Conservation (phyloP, 2,113 vertebrate genomes). For the Indri indri region DNA sequence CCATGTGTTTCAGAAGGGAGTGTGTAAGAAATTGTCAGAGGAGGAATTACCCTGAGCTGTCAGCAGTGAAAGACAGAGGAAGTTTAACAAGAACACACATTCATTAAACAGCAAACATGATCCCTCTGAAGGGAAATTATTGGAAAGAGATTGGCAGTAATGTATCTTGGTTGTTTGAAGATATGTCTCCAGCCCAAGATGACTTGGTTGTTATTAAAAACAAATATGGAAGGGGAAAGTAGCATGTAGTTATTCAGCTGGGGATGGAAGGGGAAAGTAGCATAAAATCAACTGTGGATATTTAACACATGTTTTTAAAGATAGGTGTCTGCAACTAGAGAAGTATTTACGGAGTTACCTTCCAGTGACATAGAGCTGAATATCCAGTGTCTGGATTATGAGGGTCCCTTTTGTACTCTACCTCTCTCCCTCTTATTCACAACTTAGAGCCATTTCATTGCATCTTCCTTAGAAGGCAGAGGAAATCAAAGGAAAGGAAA, state of each 20-base stretch:
- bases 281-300: neutral
- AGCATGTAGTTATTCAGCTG: neutral
- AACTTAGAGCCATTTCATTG: neutral
- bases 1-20: neutral
- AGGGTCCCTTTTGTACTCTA: neutral
- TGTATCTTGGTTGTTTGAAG: neutral
- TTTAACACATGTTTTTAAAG: neutral
- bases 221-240: neutral
- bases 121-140: neutral
- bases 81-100: neutral
- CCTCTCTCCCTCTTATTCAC: neutral
- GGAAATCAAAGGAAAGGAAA: neutral
- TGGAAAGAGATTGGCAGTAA: neutral
- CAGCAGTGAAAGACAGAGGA: neutral
- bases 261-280: neutral
- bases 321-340: neutral
- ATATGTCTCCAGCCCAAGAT: neutral
- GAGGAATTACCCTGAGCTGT: neutral
- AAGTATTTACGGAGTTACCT: neutral
- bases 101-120: neutral
- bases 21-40: neutral
- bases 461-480: neutral
- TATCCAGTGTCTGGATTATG: neutral
- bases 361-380: neutral
- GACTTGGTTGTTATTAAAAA: neutral